Evolutionary conservation across 2,113 vertebrate genomes (phyloP), one percentile per base, ranked within the genome.

Genomic region (Indicator maculatus): DNA sequence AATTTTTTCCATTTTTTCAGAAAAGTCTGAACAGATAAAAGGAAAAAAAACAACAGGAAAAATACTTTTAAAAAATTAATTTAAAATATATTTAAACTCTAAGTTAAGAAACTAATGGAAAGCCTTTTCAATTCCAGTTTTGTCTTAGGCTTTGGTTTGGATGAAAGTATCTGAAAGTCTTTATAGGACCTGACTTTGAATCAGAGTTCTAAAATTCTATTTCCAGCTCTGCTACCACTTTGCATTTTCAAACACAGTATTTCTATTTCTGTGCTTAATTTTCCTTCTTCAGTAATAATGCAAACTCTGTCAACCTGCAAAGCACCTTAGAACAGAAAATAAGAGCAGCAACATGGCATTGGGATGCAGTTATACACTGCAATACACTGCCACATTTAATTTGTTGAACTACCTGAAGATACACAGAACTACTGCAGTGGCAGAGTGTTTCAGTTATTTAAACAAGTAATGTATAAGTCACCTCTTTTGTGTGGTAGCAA

Each of bases 31-130:
- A 74, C 12, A 86, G 75, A 89, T 36, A 56, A 89, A 64, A 81
- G 92, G 85, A 53, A 44, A 50, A 89, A 50, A 11, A 50, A 50
- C 9, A 47, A 7, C 31, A 72, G 33, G 63, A 83, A 88, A 58
- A 85, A 88, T 39, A 31, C 10, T 7, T 56, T 56, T 9, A 20
- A 53, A 59, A 63, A 69, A 56, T 31, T 4, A 67, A 6, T 31
- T 60, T 36, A 10, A 67, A 53, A 78, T 12, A 44, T 63, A 61
- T 76, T 90, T 76, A 85, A 92, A 90, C n/a, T 58, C 44, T 23
- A 63, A 82, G 52, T 89, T 90, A 59, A 65, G 18, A 83, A 88
- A 82, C n/a, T 41, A 83, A 21, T 36, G 36, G 44, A 94, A 93
- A 95, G 4, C 8, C 31, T 73, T 78, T 92, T 85, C 19, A 73